Base-by-base conservation (phyloP, 2,888 invertebrate species). In the Cynaeus angustus region DNA sequence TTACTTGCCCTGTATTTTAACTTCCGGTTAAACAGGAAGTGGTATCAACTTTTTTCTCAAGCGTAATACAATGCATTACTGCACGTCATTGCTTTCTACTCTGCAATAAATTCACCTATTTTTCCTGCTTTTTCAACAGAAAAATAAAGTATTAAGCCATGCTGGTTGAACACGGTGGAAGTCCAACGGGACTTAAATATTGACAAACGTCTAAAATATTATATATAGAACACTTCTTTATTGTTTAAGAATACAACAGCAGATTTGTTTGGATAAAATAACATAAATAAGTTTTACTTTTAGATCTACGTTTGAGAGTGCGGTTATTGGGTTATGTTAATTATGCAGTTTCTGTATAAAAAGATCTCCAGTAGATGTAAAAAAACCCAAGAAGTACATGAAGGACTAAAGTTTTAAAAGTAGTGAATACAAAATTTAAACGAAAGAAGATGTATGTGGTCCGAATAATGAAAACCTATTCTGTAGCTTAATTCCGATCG, bases 21-120 rank as follows among this genome's bases (percentile, higher is more conserved):
- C 45, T 59, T 45, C 28, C 28, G 46, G 28, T 33, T 46, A 59
- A 45, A 59, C 59, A 59, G 46, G 45, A 59, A 45, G 33, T 41
- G 38, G 38, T 56, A 56, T 56, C 55, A 53, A 53, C 53, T 33
- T 37, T 53, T 53, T 37, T 53, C 28, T 16, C 50, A 37, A 53
- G 53, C 53, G 37, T 21, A 56, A 38, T 38, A 16, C 16, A 56
- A 56, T 56, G 33, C 41, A 56, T 56, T 56, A 56, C 26, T 16
- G 55, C 13, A 41, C 38, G 55, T 41, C 41, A 56, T 56, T 56
- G 52, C 52, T 52, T 52, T 52, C 52, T 26, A n/a, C 2, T 52
- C 26, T 28, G 30, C 52, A 52, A 26, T 52, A 52, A 52, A 52
- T 52, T 26, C 30, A 52, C 30, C 52, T 46, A 46, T 46, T 46